These are phyloP conservation scores for Pogonophryne albipinna DNA, from an alignment of 2,797 vertebrate species.

Conservation along the genomic window DNA sequence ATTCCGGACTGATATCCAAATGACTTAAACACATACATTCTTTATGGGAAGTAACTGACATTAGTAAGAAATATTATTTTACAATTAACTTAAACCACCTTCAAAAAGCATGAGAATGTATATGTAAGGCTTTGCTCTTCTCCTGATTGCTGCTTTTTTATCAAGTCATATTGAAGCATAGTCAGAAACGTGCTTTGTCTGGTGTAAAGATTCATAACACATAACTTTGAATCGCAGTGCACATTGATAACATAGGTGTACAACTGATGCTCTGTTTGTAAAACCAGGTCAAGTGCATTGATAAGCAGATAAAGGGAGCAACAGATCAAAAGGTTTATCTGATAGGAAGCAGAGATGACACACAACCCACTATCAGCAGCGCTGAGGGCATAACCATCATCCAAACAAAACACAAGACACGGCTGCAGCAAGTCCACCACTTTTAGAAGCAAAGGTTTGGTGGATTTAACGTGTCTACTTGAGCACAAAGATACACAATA, in stretches of 20 bases:
- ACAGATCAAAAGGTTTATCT: constrained; percentile 16
- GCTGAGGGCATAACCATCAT: constrained; percentile 15
- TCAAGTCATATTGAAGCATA: background rate
- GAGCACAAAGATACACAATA: background rate
- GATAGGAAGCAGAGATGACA: constrained; percentile 13
- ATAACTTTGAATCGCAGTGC: background rate
- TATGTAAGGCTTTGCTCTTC: background rate
- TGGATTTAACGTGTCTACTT: background rate
- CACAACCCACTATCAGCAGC: background rate
- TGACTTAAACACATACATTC: no score
- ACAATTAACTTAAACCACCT: background rate
- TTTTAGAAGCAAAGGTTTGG: background rate
- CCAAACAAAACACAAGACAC: background rate
- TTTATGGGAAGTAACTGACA: no score
- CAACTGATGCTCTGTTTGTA: constrained; percentile 7
- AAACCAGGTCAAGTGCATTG: background rate
- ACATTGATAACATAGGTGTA: background rate
- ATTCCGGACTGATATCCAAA: no score
- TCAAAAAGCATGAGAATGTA: background rate
- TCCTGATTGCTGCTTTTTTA: background rate
- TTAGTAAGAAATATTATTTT: background rate
- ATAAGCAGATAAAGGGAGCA: background rate
- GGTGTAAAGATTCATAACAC: background rate
- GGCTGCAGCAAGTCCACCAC: background rate
- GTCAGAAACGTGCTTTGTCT: background rate